Evolutionary conservation across 37 sponge, comb jelly and placozoan genomes (phyloP).

Genomic region (Halichondria panicea): DNA sequence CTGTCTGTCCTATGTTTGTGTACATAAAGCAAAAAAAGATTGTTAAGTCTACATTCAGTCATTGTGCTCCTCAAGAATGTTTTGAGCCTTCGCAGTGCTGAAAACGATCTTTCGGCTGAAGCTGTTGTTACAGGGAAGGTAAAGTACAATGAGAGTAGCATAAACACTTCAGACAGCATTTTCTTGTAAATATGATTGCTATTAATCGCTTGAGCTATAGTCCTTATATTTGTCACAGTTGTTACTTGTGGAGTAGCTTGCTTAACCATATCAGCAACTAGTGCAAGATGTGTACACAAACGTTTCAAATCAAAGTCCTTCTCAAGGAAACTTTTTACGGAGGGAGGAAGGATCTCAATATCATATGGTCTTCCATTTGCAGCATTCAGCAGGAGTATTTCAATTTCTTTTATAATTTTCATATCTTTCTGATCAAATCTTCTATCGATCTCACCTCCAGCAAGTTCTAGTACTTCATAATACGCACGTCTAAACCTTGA

Average conservation of each 20-base stretch:
- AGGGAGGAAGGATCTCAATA: background rate
- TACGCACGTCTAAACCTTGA: constrained; percentile 39
- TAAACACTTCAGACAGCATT: constrained; percentile 32
- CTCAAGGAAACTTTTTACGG: background rate
- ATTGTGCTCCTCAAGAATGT: constrained; percentile 11
- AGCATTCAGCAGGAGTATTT: constrained; percentile 5
- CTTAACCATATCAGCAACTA: constrained; percentile 17
- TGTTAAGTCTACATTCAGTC: constrained; percentile 23
- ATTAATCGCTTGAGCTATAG: constrained; percentile 3
- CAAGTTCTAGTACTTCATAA: constrained; percentile 32
- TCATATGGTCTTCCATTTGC: background rate
- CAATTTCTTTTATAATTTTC: constrained; percentile 1
- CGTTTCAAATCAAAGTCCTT: constrained; percentile 5
- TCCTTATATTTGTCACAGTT: constrained; percentile 21
- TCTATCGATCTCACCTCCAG: constrained; percentile 35
- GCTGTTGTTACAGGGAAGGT: constrained; percentile 9
- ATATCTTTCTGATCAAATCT: constrained; percentile 45
- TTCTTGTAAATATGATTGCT: constrained; percentile 17
- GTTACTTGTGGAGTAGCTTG: constrained; percentile 15
- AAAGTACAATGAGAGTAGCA: background rate
- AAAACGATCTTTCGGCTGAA: constrained; percentile 31
- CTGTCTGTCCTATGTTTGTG: background rate
- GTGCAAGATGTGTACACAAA: constrained; percentile 4
- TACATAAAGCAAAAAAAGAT: constrained; percentile 25
- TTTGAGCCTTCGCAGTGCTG: constrained; percentile 24